Evolutionary conservation across 2,113 vertebrate genomes (phyloP).

Genomic region (Cebidichthys violaceus): DNA sequence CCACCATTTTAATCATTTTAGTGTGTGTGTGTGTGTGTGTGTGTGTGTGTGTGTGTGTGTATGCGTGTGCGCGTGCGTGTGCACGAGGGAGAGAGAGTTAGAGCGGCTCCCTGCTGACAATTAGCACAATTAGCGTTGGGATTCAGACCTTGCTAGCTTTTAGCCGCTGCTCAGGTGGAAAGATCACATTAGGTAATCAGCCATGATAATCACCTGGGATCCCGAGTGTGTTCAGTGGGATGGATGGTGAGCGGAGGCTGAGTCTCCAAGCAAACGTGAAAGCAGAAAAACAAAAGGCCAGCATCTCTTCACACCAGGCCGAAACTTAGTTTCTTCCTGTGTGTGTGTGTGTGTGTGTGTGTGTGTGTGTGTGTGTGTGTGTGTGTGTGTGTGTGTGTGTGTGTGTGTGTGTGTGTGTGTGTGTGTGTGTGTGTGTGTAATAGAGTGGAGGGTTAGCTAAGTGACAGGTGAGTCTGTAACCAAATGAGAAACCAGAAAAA

Average conservation of each 20-base stretch:
- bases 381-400: constrained; percentile 15
- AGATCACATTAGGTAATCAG: constrained; percentile 77
- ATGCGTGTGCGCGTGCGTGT: neutral
- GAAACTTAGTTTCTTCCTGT: neutral
- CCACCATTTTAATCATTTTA: neutral
- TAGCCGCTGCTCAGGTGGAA: constrained; percentile 76
- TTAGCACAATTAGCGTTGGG: constrained; percentile 74
- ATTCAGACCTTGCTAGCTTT: constrained; percentile 74
- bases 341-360: neutral
- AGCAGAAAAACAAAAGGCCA: constrained; percentile 22
- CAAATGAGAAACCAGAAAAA: constrained; percentile 48
- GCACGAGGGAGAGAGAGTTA: constrained; percentile 3
- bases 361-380: constrained; percentile 6
- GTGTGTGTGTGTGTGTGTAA: neutral
- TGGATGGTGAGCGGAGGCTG: neutral
- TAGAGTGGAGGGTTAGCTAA: constrained; percentile 23
- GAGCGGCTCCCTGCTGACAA: constrained; percentile 55
- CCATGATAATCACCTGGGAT: constrained; percentile 67
- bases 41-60: constrained; percentile 2
- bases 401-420: constrained; percentile 11
- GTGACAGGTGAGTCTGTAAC: constrained; percentile 32
- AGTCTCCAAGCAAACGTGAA: constrained; percentile 30
- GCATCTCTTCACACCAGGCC: constrained; percentile 24
- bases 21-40: neutral
- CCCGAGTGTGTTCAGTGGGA: constrained; percentile 14